phyloP scores from a whole-genome alignment of 2,888 invertebrate genomes.

The Drosophila peninsularis region DNA sequence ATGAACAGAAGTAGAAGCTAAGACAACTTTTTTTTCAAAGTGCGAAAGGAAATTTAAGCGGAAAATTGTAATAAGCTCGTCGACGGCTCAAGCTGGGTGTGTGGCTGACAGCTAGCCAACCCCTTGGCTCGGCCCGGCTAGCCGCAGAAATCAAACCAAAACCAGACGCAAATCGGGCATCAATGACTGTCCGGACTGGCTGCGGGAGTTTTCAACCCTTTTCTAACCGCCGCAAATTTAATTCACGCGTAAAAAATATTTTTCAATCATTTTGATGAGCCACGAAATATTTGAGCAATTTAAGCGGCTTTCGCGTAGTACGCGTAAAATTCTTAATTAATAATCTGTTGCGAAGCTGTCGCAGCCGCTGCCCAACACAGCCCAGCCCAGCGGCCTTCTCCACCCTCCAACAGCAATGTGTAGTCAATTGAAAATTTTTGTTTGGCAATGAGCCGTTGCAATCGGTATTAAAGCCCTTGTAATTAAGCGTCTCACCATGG shows the following conservation, averaged over 20 bases:
- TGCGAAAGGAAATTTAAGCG: slow-evolving; percentile 80
- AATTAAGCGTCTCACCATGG: slow-evolving; percentile 80
- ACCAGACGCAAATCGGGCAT: slow-evolving; percentile 44
- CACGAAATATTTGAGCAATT: slow-evolving; percentile 77
- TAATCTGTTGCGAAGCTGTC: slow-evolving; percentile 80
- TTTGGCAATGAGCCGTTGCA: slow-evolving; percentile 81
- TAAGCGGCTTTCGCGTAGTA: slow-evolving; percentile 72
- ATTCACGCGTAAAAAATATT: slow-evolving; percentile 77
- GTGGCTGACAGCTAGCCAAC: slow-evolving; percentile 32
- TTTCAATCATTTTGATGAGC: slow-evolving; percentile 81
- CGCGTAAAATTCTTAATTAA: slow-evolving; percentile 83
- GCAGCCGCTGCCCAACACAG: slow-evolving; percentile 11
- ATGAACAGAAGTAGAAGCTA: slow-evolving; percentile 44
- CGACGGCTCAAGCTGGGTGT: slow-evolving; percentile 18
- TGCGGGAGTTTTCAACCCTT: slow-evolving; percentile 54
- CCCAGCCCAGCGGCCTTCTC: too few relatives aligned
- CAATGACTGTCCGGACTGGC: slow-evolving; percentile 43
- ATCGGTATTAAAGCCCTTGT: slow-evolving; percentile 82
- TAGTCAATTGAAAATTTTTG: slow-evolving; percentile 79
- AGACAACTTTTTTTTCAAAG: slow-evolving; percentile 62
- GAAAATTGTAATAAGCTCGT: slow-evolving; percentile 77
- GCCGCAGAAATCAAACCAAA: slow-evolving; percentile 62
- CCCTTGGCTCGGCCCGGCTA: slow-evolving; percentile 45
- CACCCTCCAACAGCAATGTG: slow-evolving; percentile 47
- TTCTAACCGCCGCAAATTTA: slow-evolving; percentile 75